Percentiles rank a stretch among this genome's conserved stretches.
phyloP scores from a whole-genome alignment of 1,140 invertebrate species.

The Neocloeon triangulifer region DNA sequence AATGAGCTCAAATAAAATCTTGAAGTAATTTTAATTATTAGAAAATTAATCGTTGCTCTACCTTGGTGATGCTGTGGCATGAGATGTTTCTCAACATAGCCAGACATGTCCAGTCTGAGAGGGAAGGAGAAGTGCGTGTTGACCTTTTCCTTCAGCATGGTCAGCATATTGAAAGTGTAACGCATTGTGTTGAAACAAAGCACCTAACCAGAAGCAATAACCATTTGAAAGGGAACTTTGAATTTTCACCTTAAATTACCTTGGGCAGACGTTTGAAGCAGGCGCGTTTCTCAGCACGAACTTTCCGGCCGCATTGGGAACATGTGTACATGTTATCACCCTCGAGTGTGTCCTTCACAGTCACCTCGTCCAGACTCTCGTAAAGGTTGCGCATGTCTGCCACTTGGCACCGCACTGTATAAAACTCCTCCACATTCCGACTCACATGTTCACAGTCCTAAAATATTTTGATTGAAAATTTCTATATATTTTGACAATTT shows the following conservation, averaged over 20 bases:
- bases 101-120: constrained; percentile 74
- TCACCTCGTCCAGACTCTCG: constrained; percentile 85
- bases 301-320: constrained; percentile 83
- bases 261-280: constrained; percentile 86
- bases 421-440: constrained; percentile 84
- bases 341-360: constrained; percentile 86
- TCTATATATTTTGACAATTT: no score
- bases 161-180: constrained; percentile 96
- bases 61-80: constrained; percentile 69
- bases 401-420: constrained; percentile 85
- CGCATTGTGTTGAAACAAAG: constrained; percentile 93
- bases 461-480: no score
- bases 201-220: no score
- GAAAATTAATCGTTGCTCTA: constrained; percentile 4
- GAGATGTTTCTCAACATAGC: constrained; percentile 81
- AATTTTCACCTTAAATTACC: no score
- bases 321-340: constrained; percentile 97
- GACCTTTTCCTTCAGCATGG: constrained; percentile 91
- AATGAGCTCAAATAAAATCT: background rate
- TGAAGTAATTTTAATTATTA: background rate
- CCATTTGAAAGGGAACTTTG: no score
- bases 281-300: constrained; percentile 79
- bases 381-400: constrained; percentile 90
- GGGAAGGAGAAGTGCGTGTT: constrained; percentile 97
- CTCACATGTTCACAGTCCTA: constrained; percentile 86